Evolutionary conservation across 1,140 invertebrate genomes (phyloP).

Genomic region (Pantala flavescens): DNA sequence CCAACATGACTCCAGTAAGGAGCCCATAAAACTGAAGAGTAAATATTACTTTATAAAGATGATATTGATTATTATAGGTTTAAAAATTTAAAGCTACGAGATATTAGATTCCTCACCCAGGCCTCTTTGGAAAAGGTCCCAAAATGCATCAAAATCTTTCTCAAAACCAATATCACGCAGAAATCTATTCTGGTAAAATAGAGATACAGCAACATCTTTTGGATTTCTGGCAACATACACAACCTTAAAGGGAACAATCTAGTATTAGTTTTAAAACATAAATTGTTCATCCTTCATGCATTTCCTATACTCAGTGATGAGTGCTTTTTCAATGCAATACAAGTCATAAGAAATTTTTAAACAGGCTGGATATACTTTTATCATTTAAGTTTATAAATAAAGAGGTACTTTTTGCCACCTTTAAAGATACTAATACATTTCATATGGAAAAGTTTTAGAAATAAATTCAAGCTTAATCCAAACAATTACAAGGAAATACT

Average conservation of each 20-base stretch:
- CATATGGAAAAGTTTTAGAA: too few relatives aligned
- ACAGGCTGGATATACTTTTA: neutral
- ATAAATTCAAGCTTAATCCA: too few relatives aligned
- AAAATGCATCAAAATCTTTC: slow-evolving; percentile 28
- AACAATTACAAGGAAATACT: too few relatives aligned
- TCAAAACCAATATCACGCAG: neutral
- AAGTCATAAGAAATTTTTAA: neutral
- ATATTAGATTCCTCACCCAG: neutral
- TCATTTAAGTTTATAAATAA: neutral
- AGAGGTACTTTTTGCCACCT: too few relatives aligned
- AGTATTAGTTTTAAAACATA: neutral
- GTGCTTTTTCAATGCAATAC: neutral
- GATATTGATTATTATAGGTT: neutral
- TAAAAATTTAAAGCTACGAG: neutral
- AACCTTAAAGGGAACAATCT: slow-evolving; percentile 20
- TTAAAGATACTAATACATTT: too few relatives aligned
- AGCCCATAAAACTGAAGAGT: slow-evolving; percentile 42
- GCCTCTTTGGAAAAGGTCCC: slow-evolving; percentile 30
- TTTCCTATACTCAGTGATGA: neutral
- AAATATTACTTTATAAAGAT: neutral
- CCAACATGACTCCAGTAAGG: slow-evolving; percentile 64
- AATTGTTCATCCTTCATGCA: slow-evolving; percentile 4
- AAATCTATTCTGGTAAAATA: slow-evolving; percentile 39
- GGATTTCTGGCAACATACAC: slow-evolving; percentile 37
- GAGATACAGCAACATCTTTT: slow-evolving; percentile 40